Percentiles rank a stretch among this genome's conserved stretches.
Evolutionary conservation across 2,888 invertebrate species (phyloP).

Genomic region (Stenolophus ochropezus): DNA sequence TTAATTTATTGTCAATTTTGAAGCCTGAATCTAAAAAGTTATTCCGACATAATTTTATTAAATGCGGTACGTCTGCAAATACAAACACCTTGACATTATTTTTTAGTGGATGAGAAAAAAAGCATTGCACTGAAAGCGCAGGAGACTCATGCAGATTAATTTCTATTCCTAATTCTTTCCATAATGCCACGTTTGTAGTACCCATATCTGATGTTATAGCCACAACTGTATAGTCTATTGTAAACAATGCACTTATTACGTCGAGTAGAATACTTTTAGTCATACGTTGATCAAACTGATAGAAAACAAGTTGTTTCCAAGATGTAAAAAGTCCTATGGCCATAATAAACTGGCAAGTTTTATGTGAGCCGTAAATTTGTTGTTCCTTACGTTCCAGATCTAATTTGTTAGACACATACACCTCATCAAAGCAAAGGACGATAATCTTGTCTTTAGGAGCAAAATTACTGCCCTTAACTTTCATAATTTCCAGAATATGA

Average conservation of each 20-base stretch:
- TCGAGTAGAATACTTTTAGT: slow-evolving; percentile 59
- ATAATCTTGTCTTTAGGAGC: slow-evolving; percentile 56
- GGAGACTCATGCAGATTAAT: neutral
- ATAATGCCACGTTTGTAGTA: neutral
- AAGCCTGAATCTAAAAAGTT: neutral
- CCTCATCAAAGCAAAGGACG: slow-evolving; percentile 61
- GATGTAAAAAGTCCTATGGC: slow-evolving; percentile 56
- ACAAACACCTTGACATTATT: neutral
- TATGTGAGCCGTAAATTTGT: slow-evolving; percentile 54
- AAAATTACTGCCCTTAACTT: neutral
- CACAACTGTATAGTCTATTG: slow-evolving; percentile 61
- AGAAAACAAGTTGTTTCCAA: slow-evolving; percentile 63
- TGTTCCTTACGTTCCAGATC: neutral
- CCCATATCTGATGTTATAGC: slow-evolving; percentile 29
- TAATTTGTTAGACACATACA: slow-evolving; percentile 53
- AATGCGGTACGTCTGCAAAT: slow-evolving; percentile 23
- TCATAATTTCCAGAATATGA: neutral
- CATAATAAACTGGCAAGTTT: slow-evolving; percentile 57
- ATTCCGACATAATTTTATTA: slow-evolving; percentile 19
- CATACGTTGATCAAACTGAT: slow-evolving; percentile 61
- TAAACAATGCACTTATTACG: slow-evolving; percentile 57
- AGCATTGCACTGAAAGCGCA: neutral
- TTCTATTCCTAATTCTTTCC: neutral
- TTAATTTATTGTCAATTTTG: neutral
- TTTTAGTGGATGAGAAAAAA: neutral